phyloP scores from a whole-genome alignment of 2,888 invertebrate genomes.

The Tiphia femorata region DNA sequence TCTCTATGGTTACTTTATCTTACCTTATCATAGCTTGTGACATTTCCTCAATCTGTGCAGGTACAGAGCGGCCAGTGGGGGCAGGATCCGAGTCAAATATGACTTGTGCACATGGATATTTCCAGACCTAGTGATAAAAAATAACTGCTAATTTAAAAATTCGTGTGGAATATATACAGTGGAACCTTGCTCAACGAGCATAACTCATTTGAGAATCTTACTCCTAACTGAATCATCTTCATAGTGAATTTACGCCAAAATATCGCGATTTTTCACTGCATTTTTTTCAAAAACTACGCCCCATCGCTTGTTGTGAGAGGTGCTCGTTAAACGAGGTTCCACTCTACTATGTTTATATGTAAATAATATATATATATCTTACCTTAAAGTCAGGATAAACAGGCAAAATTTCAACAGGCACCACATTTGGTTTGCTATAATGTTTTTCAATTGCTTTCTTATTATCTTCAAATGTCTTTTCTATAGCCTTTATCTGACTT shows the following conservation, averaged over 20 bases:
- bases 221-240: too few species aligned
- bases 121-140: constrained; percentile 81
- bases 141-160: constrained; percentile 1
- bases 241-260: too few species aligned
- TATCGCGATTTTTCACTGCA: too few species aligned
- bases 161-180: background rate
- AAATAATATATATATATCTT: constrained; percentile 10
- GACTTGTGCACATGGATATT: constrained; percentile 97
- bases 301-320: too few species aligned
- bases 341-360: constrained; percentile 1
- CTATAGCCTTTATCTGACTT: constrained; percentile 96
- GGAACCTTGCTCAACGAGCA: background rate
- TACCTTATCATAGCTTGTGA: constrained; percentile 98
- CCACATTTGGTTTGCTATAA: constrained; percentile 96
- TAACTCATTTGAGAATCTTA: too few species aligned
- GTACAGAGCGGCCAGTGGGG: constrained; percentile 86
- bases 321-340: too few species aligned
- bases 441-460: constrained; percentile 89
- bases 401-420: constrained; percentile 88
- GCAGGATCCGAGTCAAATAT: constrained; percentile 99
- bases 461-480: constrained; percentile 95
- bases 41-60: constrained; percentile 96
- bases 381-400: constrained; percentile 95
- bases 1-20: too few species aligned
- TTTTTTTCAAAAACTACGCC: too few species aligned